Base-by-base conservation (phyloP, 2,113 vertebrate species). In the Cygnus atratus region DNA sequence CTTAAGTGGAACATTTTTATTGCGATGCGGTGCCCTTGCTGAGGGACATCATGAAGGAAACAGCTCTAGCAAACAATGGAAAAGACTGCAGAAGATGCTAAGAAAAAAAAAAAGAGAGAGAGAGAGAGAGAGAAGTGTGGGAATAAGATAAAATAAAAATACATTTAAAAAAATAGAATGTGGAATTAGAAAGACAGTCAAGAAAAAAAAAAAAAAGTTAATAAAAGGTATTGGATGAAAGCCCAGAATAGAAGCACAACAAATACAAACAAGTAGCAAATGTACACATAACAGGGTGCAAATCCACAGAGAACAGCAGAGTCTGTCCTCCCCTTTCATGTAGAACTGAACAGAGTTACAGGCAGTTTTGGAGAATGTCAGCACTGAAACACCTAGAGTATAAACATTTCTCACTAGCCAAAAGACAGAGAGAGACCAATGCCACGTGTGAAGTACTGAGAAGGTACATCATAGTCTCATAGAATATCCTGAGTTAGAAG, bases 231-330 rank as follows among this genome's bases (percentile, higher is more conserved):
- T 91, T 96, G 90, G 93, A 93, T 81, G 88, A 91, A 87, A 96
- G 90, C 97, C 92, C 96, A 93, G 95, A 96, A 91, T 50, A 78
- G 79, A 71, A 94, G 17, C 66, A 84, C 66, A 94, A 58, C 87
- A 94, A 96, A 97, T 85, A 95, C 59, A 97, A 95, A 87, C 87
- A 95, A 74, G 61, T 54, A 87, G 75, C 63, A 91, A 95, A 94
- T 70, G 41, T 87, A 89, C 87, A 91, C 71, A 93, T 84, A 96
- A 65, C 70, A 86, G 75, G 62, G 68, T 92, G 77, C 89, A 94
- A 95, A 96, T 66, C 43, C 54, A 37, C 74, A 91, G 59, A 73
- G 39, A n/a, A 33, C 33, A 58, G 59, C 80, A 72, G 43, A 83
- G 37, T 62, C 83, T 3, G 8, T 89, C 63, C 39, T 95, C n/a